These are phyloP conservation scores for Pinctada fucata DNA, from an alignment of 2,888 invertebrate genomes.

Conservation along the genomic window DNA sequence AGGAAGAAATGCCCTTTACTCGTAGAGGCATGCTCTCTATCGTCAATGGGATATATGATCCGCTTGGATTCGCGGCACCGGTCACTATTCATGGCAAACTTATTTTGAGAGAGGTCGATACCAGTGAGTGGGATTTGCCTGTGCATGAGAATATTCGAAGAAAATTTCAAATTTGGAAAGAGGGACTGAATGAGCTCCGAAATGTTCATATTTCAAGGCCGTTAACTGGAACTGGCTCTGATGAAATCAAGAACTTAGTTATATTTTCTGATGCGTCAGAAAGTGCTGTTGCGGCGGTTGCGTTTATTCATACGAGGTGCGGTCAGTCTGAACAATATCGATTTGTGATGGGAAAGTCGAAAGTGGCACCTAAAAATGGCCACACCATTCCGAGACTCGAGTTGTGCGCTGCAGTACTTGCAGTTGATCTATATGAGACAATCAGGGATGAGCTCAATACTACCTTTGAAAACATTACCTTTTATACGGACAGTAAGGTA, in stretches of 20 bases:
- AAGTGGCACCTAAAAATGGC: constrained; percentile 33
- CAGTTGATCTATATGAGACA: constrained; percentile 20
- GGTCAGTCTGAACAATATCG: constrained; percentile 6
- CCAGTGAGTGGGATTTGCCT: constrained; percentile 16
- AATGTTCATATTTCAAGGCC: constrained; percentile 5
- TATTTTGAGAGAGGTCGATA: constrained; percentile 15
- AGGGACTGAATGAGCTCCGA: constrained; percentile 6
- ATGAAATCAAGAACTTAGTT: neutral
- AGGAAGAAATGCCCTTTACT: constrained; percentile 14
- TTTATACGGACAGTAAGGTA: constrained; percentile 36
- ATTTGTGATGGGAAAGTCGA: constrained; percentile 32
- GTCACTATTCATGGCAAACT: constrained; percentile 16
- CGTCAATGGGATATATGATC: constrained; percentile 21
- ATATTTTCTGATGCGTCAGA: constrained; percentile 10
- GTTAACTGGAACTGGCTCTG: neutral
- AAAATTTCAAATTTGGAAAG: constrained; percentile 12
- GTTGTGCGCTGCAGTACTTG: constrained; percentile 41
- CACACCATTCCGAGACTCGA: constrained; percentile 39
- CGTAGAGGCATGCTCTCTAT: constrained; percentile 13
- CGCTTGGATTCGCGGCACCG: constrained; percentile 17
- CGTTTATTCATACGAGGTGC: constrained; percentile 20
- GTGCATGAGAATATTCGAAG: constrained; percentile 2
- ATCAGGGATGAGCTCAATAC: constrained; percentile 19
- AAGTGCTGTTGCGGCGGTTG: constrained; percentile 12
- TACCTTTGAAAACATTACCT: constrained; percentile 5